phyloP scores from a whole-genome alignment of 2,888 invertebrate species.

The Tetragnatha montana region DNA sequence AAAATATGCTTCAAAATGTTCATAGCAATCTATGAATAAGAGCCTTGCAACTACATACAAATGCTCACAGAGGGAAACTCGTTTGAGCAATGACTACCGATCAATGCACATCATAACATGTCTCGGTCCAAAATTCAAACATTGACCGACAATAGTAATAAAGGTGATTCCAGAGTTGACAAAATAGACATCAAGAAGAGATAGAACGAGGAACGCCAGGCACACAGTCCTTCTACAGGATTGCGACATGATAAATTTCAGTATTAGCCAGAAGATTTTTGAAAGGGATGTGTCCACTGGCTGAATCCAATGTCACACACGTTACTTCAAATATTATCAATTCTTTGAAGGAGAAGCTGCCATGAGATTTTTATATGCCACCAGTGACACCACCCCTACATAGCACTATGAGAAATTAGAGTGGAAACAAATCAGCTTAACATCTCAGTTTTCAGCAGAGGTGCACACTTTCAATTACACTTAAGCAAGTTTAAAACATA shows the following conservation, averaged over 20 bases:
- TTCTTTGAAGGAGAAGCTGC: slow-evolving; percentile 66
- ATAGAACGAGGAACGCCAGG: slow-evolving; percentile 69
- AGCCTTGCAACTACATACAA: slow-evolving; percentile 70
- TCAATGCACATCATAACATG: slow-evolving; percentile 66
- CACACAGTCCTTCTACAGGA: slow-evolving; percentile 60
- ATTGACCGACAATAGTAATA: slow-evolving; percentile 64
- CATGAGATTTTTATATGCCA: slow-evolving; percentile 66
- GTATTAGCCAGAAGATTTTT: slow-evolving; percentile 51
- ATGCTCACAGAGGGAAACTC: slow-evolving; percentile 69
- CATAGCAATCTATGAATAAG: slow-evolving; percentile 68
- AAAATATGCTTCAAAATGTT: slow-evolving; percentile 66
- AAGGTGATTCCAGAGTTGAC: slow-evolving; percentile 67
- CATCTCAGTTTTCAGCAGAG: slow-evolving; percentile 30
- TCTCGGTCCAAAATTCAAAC: slow-evolving; percentile 50
- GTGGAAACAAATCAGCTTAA: slow-evolving; percentile 35
- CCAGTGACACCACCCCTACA: slow-evolving; percentile 70
- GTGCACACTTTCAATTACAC: slow-evolving; percentile 20
- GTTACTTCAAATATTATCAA: slow-evolving; percentile 51
- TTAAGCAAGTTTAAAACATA: too few species aligned
- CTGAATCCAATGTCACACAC: slow-evolving; percentile 57
- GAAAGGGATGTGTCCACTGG: slow-evolving; percentile 63
- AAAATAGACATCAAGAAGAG: slow-evolving; percentile 71
- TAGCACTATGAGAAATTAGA: slow-evolving; percentile 44
- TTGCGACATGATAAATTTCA: slow-evolving; percentile 52
- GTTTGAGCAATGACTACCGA: slow-evolving; percentile 69